A percentile compares a stretch with the other conserved stretches of the same genome.
Evolutionary conservation across 64 coral and sea anemone species (phyloP).

Genomic region (Pocillopora damicornis): DNA sequence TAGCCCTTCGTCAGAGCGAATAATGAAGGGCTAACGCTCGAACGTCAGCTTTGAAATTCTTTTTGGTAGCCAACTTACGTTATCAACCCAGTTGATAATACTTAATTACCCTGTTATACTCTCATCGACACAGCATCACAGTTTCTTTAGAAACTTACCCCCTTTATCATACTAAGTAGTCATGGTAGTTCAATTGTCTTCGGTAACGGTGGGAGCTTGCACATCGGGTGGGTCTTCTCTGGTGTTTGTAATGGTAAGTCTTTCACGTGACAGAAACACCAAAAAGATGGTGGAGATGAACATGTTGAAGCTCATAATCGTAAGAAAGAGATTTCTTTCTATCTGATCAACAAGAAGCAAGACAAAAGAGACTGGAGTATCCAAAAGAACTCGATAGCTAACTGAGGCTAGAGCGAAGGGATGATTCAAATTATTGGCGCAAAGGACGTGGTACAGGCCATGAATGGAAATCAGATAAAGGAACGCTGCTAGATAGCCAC

Average conservation of each 20-base stretch:
- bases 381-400: conserved; percentile 40
- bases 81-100: too few relatives aligned
- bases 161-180: too few relatives aligned
- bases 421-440: conserved; percentile 19
- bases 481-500: conserved; percentile 29
- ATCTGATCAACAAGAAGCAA: conserved; percentile 50
- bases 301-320: not conserved
- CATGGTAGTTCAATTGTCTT: not conserved
- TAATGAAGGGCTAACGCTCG: too few relatives aligned
- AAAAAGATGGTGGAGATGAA: not conserved
- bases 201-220: not conserved
- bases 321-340: conserved; percentile 42
- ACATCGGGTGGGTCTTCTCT: not conserved
- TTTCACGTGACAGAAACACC: not conserved
- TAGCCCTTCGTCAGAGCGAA: too few relatives aligned
- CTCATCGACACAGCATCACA: too few relatives aligned
- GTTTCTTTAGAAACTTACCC: too few relatives aligned
- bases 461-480: conserved; percentile 39
- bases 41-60: too few relatives aligned
- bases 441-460: conserved; percentile 41
- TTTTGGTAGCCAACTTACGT: too few relatives aligned
- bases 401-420: conserved; percentile 3
- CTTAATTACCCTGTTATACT: too few relatives aligned
- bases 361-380: not conserved
- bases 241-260: not conserved